phyloP scores from a whole-genome alignment of 1,140 invertebrate genomes.

The Dinothrombium tinctorium region DNA sequence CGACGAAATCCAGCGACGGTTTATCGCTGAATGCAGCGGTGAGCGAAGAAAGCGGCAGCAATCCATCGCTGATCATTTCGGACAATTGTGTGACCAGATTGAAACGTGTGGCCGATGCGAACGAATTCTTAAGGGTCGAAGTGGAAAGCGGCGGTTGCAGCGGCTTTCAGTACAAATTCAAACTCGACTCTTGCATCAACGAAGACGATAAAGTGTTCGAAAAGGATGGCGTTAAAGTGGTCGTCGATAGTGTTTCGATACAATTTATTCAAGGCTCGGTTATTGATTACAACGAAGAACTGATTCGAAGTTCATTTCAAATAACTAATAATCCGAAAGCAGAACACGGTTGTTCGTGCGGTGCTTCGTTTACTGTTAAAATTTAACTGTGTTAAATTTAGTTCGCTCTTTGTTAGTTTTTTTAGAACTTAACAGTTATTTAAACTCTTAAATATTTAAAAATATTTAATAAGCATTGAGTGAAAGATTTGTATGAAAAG shows the following conservation, averaged over 20 bases:
- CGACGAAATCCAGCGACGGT: too few species aligned
- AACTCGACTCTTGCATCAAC: conserved; percentile 37
- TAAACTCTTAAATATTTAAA: too few species aligned
- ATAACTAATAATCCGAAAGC: conserved; percentile 88
- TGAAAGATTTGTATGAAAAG: too few species aligned
- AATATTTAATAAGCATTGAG: too few species aligned
- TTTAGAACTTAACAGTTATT: too few species aligned
- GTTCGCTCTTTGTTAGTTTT: too few species aligned
- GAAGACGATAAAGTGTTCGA: conserved; percentile 68
- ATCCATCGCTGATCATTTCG: conserved; percentile 8
- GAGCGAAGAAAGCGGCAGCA: too few species aligned
- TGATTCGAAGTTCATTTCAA: conserved; percentile 80
- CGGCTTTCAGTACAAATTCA: conserved; percentile 95
- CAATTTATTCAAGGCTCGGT: conserved; percentile 69
- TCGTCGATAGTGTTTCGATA: conserved; percentile 65
- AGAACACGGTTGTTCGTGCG: conserved; percentile 91
- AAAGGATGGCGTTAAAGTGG: conserved; percentile 56
- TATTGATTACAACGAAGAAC: conserved; percentile 77
- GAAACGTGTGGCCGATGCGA: conserved; percentile 39
- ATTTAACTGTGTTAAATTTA: too few species aligned
- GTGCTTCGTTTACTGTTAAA: conserved; percentile 84
- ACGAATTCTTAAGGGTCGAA: conserved; percentile 36
- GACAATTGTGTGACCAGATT: conserved; percentile 48
- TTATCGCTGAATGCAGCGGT: too few species aligned
- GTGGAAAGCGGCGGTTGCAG: conserved; percentile 95